Conservation (phyloP, 2,888 invertebrate genomes). For the Chironomus riparius region DNA sequence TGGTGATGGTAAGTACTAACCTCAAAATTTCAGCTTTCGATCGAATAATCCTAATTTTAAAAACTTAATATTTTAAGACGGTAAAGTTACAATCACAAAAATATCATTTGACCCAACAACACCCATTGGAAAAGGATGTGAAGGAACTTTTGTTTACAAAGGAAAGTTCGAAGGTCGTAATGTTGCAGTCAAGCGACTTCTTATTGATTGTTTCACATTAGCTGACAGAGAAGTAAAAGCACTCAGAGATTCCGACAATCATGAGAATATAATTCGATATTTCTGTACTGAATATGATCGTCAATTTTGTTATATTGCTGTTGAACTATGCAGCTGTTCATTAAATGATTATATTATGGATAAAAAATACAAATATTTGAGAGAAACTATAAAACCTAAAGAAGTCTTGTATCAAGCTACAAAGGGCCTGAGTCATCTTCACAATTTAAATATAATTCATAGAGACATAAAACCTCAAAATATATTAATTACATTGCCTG, state of each 20-base stretch:
- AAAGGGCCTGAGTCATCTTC: conserved; percentile 83
- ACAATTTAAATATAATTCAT: conserved; percentile 93
- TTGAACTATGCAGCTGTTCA: conserved; percentile 91
- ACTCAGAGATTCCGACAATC: conserved; percentile 88
- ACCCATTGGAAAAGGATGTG: conserved; percentile 92
- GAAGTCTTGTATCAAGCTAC: conserved; percentile 80
- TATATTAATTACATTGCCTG: conserved; percentile 79
- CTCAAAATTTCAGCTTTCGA: too few relatives aligned
- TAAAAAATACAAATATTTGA: conserved; percentile 42
- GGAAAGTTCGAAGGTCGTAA: conserved; percentile 88
- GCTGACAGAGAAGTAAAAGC: conserved; percentile 94
- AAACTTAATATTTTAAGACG: neutral
- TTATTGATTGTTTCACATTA: conserved; percentile 91
- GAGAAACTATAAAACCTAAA: conserved; percentile 49
- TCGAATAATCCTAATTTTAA: too few relatives aligned
- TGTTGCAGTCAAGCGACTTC: conserved; percentile 90
- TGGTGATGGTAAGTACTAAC: too few relatives aligned
- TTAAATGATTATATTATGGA: conserved; percentile 83
- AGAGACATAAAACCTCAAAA: conserved; percentile 98
- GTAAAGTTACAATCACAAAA: conserved; percentile 58
- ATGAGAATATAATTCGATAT: conserved; percentile 86
- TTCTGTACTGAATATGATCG: conserved; percentile 90
- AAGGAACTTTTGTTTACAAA: conserved; percentile 96
- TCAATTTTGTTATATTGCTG: conserved; percentile 92
- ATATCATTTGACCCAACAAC: conserved; percentile 78